Conservation (phyloP, 2,797 vertebrate genomes). For the Eulemur albifrons region DNA sequence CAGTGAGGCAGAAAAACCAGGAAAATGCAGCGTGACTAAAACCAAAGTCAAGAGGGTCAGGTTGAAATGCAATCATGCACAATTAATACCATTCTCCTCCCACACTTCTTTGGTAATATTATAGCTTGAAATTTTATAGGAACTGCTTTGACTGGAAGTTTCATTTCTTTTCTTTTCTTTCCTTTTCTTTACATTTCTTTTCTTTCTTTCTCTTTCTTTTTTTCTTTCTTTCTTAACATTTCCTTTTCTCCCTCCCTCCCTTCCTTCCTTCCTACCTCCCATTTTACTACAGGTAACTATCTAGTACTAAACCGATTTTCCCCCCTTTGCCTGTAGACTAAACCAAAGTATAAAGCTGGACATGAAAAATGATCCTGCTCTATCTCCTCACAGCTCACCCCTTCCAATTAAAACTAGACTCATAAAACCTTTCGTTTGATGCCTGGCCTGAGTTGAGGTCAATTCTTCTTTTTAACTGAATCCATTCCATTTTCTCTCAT, state of each 20-base stretch:
- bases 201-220: not conserved
- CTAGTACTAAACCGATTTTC: not conserved
- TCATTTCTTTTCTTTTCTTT: not conserved
- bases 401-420: conserved; percentile 25
- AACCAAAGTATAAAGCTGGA: conserved; percentile 13
- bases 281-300: not conserved
- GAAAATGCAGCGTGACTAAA: not conserved
- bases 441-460: conserved; percentile 40
- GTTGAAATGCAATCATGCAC: not conserved
- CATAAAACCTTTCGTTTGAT: conserved; percentile 37
- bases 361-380: conserved; percentile 25
- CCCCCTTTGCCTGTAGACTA: not conserved
- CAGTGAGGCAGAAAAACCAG: not conserved
- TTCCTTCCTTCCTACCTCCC: too few species aligned
- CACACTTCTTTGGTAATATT: not conserved
- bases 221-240: too few species aligned
- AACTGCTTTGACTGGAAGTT: not conserved
- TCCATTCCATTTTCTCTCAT: conserved; percentile 63
- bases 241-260: not conserved
- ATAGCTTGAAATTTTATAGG: not conserved
- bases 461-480: conserved; percentile 69
- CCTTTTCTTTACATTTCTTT: not conserved
- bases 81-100: not conserved
- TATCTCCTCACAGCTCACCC: not conserved
- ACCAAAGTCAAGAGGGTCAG: not conserved